Base-by-base conservation (phyloP, 2,888 invertebrate species). In the Magallana nippona region DNA sequence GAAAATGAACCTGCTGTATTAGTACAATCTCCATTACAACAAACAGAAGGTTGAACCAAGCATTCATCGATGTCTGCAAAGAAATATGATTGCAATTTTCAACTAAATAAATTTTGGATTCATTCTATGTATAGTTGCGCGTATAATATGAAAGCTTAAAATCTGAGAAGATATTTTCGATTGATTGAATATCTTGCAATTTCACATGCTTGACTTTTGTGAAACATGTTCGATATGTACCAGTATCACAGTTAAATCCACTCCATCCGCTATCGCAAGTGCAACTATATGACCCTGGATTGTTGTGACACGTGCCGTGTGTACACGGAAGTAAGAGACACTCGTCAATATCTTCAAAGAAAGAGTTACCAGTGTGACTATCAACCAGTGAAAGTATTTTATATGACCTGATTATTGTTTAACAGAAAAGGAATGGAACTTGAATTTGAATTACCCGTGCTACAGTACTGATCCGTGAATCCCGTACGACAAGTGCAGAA, bases 401-500 rank as follows among this genome's bases (percentile, higher is more conserved):
- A 60, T 8, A 60, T 60, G 32, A 17, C 3, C 27, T 27, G 8
- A 5, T 44, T 44, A 44, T 44, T 27, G 27, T 44, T 44, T 0
- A 44, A 8, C 44, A 44, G 0, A 8, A 44, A 44, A 44, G 44
- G 44, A 44, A 44, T 8, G 8, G 27, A 27, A 27, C 27, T 27
- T 44, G 44, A 8, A 8, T 5, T 44, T 77, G 44, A 77, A 10
- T 56, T 19, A 80, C 80, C 80, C 15, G 5, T 56, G 19, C 27
- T 27, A 55, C 80, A 80, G 80, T 58, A 11, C 3, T 19, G 10
- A 13, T 58, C 80, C 1, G 56, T 57, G 22, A 80, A 80, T 22
- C 80, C 80, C 0, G 56, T 80, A 15, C 58, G 8, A 57, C 80
- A 80, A n/a, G 58, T 80, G 58, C 80, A 80, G 27, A 11, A 27